phyloP scores from a whole-genome alignment of 1,140 invertebrate species.

The Drosophila pseudoobscura region DNA sequence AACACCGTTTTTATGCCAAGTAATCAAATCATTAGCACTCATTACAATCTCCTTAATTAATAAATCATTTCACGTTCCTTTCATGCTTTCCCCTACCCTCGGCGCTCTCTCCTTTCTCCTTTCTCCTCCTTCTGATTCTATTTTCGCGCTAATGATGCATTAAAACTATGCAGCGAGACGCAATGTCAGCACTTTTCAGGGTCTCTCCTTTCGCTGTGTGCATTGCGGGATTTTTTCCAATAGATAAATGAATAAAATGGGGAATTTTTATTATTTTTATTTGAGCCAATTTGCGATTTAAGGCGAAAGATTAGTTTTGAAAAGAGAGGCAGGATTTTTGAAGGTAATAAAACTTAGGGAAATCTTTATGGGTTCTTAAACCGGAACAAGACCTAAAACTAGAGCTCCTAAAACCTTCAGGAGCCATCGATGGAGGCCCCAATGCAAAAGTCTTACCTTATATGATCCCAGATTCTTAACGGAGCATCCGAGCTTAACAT shows the following conservation, averaged over 20 bases:
- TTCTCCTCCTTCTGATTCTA: constrained; percentile 10
- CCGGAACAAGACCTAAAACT: too few relatives aligned
- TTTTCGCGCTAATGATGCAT: constrained; percentile 54
- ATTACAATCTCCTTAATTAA: constrained; percentile 73
- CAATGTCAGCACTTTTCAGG: constrained; percentile 33
- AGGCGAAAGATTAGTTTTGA: too few relatives aligned
- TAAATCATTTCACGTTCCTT: constrained; percentile 58
- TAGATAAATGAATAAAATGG: too few relatives aligned
- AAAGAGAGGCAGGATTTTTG: too few relatives aligned
- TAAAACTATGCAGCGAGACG: constrained; percentile 27
- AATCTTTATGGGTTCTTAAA: too few relatives aligned
- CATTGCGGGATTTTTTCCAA: too few relatives aligned
- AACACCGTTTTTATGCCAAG: constrained; percentile 54
- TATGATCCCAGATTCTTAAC: constrained; percentile 94
- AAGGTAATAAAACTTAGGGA: too few relatives aligned
- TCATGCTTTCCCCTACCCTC: neutral
- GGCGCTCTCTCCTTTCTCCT: neutral
- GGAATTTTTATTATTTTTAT: too few relatives aligned
- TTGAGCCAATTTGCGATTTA: too few relatives aligned
- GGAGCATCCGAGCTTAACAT: constrained; percentile 93
- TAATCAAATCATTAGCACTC: constrained; percentile 75
- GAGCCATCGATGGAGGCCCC: too few relatives aligned
- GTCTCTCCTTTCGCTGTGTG: too few relatives aligned
- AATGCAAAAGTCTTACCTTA: constrained; percentile 85
- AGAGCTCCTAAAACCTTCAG: too few relatives aligned